Evolutionary conservation across 2,888 invertebrate genomes (phyloP), one percentile per base, ranked within the genome.

Genomic region (Resseliella maxima): DNA sequence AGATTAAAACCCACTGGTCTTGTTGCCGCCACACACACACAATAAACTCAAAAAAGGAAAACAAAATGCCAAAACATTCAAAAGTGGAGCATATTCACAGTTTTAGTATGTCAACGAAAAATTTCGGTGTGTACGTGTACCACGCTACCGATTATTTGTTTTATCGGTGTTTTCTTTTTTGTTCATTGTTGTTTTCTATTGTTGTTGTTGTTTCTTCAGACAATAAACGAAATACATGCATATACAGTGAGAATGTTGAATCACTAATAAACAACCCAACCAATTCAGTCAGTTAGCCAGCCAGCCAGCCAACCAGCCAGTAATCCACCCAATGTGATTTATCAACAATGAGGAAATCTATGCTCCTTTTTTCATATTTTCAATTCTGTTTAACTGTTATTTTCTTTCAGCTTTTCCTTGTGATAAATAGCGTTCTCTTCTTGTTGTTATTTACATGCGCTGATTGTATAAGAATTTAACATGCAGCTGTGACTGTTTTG

Each of bases 131-230:
- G 59, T 59, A 59, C 59, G 72, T 72, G 72, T 72, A 31, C 72
- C 72, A 72, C 31, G 72, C 72, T 72, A 72, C 72, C 72, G 72
- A 72, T 72, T 72, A 72, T 72, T 72, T 72, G 72, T 72, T 72
- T 50, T n/a, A n/a, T n/a, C n/a, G n/a, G 41, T 41, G 8, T 59
- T 72, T 31, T 72, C 72, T 31, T 35, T 72, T 27, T 15, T 31
- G 10, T 24, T 24, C 10, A 21, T 10, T 50, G 41, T 50, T 10
- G 18, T 59, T 59, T 59, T 12, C 6, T 59, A 8, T 41, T 41
- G 5, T 41, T 41, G 5, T 41, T 41, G 12, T 41, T 41, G 6
- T 8, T 8, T 12, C 6, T 18, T 50, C 46, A 72, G 35, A 72
- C 72, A 72, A 72, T 72, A 72, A 24, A 72, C 15, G 12, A 41